A percentile compares a stretch with the other conserved stretches of the same genome.
phyloP scores from a whole-genome alignment of 2,113 vertebrate species.

The Dasyornis broadbenti region DNA sequence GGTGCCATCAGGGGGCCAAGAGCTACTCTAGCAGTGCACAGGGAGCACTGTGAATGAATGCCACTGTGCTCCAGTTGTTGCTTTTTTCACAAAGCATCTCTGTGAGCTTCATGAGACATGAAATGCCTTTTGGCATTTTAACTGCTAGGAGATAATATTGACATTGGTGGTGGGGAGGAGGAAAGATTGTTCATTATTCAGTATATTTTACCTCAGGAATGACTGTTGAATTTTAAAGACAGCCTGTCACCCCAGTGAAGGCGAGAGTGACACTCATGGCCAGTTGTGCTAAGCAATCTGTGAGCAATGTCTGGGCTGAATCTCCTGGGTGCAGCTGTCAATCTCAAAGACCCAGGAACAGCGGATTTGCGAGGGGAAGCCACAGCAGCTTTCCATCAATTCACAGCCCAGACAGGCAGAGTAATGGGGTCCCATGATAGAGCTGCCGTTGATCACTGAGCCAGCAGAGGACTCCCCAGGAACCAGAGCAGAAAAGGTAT shows the following conservation, averaged over 20 bases:
- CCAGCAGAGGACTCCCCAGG: not conserved
- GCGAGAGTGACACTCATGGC: not conserved
- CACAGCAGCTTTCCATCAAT: not conserved
- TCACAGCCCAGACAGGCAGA: not conserved
- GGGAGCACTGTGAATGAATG: not conserved
- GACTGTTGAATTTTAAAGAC: not conserved
- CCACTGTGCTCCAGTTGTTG: not conserved
- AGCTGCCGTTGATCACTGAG: not conserved
- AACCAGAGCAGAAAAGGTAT: not conserved
- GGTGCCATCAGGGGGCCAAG: not conserved
- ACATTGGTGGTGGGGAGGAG: rapidly evolving
- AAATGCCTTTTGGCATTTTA: not conserved
- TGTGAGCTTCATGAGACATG: not conserved
- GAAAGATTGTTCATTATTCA: not conserved
- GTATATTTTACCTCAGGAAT: not conserved
- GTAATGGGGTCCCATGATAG: not conserved
- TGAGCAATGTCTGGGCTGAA: rapidly evolving
- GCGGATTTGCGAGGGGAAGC: rapidly evolving
- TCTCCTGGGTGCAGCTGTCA: rapidly evolving
- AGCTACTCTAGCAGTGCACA: not conserved
- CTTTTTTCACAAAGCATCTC: not conserved
- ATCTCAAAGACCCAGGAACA: rapidly evolving
- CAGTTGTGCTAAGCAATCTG: not conserved
- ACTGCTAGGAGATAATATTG: not conserved
- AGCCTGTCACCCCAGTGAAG: not conserved